phyloP scores from a whole-genome alignment of 2,797 vertebrate genomes.

The Borostomias antarcticus region DNA sequence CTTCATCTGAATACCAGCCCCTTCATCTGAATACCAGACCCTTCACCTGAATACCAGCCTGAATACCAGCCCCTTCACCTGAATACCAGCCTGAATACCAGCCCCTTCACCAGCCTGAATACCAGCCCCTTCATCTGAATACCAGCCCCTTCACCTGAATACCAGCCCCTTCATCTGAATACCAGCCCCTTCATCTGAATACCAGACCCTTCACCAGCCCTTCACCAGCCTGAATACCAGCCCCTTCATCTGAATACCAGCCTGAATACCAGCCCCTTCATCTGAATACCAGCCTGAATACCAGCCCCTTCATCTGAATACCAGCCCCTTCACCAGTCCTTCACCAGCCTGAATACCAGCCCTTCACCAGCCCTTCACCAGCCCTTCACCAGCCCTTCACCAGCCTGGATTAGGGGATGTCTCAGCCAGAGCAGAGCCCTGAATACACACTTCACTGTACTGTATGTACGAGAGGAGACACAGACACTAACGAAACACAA shows the following conservation, averaged over 20 bases:
- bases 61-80: background rate
- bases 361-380: conserved; percentile 62
- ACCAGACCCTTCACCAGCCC: background rate
- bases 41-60: too few relatives aligned
- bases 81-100: too few relatives aligned
- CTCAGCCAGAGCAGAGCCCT: conserved; percentile 62
- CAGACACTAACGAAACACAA: conserved; percentile 9
- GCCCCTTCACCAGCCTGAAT: conserved; percentile 48
- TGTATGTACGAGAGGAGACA: conserved; percentile 23
- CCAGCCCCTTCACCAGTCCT: too few relatives aligned
- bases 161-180: conserved; percentile 58
- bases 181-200: too few relatives aligned
- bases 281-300: too few relatives aligned
- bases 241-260: too few relatives aligned
- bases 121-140: too few relatives aligned
- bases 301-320: background rate
- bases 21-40: conserved; percentile 57
- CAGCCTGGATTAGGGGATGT: conserved; percentile 54
- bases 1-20: conserved; percentile 57
- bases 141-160: too few relatives aligned
- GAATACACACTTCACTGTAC: conserved; percentile 61
- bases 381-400: background rate
- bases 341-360: conserved; percentile 57
- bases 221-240: too few relatives aligned
- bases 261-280: conserved; percentile 58